Evolutionary conservation across 2,113 vertebrate species (phyloP), one percentile per base, ranked within the genome.

Genomic region (Onychostruthus taczanowskii): DNA sequence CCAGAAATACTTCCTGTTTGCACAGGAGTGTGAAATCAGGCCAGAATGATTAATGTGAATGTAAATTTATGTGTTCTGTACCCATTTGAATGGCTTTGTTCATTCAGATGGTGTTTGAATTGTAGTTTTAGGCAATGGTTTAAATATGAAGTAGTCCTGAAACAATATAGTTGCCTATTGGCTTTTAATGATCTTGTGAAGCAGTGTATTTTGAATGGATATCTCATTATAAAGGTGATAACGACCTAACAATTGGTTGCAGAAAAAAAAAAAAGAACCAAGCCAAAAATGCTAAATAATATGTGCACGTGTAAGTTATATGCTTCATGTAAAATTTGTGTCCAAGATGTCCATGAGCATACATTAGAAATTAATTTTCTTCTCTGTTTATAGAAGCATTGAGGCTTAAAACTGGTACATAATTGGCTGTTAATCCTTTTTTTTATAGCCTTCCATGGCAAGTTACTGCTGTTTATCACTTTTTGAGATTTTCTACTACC

Each of bases 71-170:
- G 24, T 62, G 27, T 75, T 73, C 83, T 78, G 61, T 70, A 75
- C 14, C 17, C 49, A 0, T 81, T 37, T 88, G 83, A 92, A 92
- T 84, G 67, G 64, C 85, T 94, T 89, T 90, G 90, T 93, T 96
- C 68, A 4, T 84, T 92, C 73, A 53, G 35, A 30, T 81, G 88
- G 73, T 84, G 73, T 47, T 41, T 92, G 76, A 70, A 91, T 88
- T 93, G 75, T 88, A 33, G 61, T 84, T 37, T 84, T 55, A 30
- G 28, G 56, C 26, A 26, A 39, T 63, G 44, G 87, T 95, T 97
- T 92, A 92, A 95, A 90, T 93, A 85, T 83, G 53, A 89, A 95
- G 37, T 67, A 55, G 72, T 92, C 39, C 39, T 7, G 5, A 88
- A 96, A 56, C 73, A 86, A 59, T 90, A n/a, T 8, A 44, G 61